A percentile compares a stretch with the other conserved stretches of the same genome.
phyloP scores from a whole-genome alignment of 2,797 vertebrate genomes.

The Pangasius larnaudii region DNA sequence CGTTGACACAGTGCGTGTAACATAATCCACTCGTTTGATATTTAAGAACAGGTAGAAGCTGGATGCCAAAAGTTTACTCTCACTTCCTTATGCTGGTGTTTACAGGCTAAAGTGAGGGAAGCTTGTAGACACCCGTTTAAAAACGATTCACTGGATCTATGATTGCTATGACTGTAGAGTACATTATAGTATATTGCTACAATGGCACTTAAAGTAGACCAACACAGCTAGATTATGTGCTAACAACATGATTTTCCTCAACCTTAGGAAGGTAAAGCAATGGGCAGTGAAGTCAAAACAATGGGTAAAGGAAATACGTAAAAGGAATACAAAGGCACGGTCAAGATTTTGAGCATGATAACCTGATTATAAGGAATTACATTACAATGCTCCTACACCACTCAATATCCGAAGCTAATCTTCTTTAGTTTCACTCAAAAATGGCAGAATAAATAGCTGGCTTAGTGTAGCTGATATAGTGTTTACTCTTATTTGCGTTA shows the following conservation, averaged over 20 bases:
- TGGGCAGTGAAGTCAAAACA: not conserved
- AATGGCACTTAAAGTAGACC: not conserved
- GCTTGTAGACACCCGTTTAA: not conserved
- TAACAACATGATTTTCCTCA: too few relatives aligned
- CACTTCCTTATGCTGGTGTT: not conserved
- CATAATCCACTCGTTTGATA: conserved; percentile 21
- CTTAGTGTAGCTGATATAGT: not conserved
- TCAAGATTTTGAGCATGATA: not conserved
- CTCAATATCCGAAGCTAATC: not conserved
- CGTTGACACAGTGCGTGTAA: not conserved
- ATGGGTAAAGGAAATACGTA: not conserved
- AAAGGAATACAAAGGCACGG: not conserved
- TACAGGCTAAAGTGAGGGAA: not conserved
- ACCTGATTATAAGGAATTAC: not conserved
- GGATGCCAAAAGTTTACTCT: not conserved
- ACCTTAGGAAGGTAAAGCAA: not conserved
- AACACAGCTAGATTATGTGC: not conserved
- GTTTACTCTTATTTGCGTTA: not conserved
- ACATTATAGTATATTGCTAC: not conserved
- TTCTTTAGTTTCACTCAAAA: not conserved
- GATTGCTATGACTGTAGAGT: not conserved
- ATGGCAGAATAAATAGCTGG: not conserved
- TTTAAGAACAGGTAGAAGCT: not conserved
- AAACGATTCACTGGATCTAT: not conserved
- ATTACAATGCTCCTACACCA: not conserved